These are phyloP conservation scores for Metallyticus violacea DNA, from an alignment of 2,888 invertebrate genomes.

Conservation along the genomic window DNA sequence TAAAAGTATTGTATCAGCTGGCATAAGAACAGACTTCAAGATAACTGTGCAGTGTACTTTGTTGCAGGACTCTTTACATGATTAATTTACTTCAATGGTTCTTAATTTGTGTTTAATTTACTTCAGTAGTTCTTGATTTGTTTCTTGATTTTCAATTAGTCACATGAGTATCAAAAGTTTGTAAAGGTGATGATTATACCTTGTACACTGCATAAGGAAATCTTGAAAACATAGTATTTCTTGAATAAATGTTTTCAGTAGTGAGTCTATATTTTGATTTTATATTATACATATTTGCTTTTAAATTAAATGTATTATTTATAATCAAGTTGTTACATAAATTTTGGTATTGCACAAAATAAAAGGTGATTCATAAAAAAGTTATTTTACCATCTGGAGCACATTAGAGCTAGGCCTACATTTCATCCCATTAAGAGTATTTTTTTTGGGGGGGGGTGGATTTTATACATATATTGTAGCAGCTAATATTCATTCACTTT, in stretches of 20 bases:
- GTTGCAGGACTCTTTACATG: background rate
- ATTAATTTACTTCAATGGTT: background rate
- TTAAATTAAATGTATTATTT: background rate
- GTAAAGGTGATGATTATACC: background rate
- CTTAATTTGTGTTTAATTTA: background rate
- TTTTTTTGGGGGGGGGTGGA: background rate
- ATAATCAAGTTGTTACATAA: background rate
- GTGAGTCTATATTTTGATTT: background rate
- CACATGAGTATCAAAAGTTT: background rate
- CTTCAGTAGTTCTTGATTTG: background rate
- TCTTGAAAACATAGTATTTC: background rate
- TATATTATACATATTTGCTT: background rate
- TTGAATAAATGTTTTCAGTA: background rate
- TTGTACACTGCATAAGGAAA: background rate
- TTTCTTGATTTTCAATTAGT: too few relatives aligned
- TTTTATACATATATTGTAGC: background rate
- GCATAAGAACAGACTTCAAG: background rate
- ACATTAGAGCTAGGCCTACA: conserved; percentile 1
- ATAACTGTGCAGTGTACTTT: background rate
- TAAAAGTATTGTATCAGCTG: background rate
- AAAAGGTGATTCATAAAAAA: background rate
- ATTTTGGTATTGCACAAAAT: conserved; percentile 9
- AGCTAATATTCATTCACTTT: background rate
- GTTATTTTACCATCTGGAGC: background rate
- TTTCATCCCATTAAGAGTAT: background rate